Evolutionary conservation across 2,888 invertebrate genomes (phyloP).

Genomic region (Cantharis nigra): DNA sequence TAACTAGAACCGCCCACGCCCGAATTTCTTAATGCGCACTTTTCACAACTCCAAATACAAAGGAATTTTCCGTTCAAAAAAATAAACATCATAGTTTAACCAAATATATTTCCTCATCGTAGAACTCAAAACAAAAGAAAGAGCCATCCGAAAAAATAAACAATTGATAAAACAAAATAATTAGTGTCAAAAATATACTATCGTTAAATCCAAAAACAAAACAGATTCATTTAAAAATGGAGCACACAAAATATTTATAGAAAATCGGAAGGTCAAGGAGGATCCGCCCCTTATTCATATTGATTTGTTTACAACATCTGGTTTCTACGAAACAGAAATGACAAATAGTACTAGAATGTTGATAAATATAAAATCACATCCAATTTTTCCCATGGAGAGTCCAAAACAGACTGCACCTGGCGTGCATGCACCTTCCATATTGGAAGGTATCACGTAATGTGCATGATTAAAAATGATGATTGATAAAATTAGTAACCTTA

Average conservation of each 20-base stretch:
- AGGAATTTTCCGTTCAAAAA: slow-evolving; percentile 3
- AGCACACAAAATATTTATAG: neutral
- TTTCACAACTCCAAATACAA: slow-evolving; percentile 11
- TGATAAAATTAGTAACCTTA: neutral
- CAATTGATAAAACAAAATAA: neutral
- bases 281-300: slow-evolving; percentile 14
- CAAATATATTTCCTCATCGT: neutral
- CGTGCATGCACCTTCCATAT: neutral
- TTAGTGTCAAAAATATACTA: neutral
- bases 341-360: neutral
- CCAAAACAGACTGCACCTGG: neutral
- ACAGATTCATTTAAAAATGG: neutral
- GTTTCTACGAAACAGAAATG: neutral
- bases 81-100: neutral
- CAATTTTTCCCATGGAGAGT: neutral
- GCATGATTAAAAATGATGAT: neutral
- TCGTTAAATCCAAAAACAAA: neutral
- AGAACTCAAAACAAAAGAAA: neutral
- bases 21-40: slow-evolving; percentile 28
- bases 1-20: slow-evolving; percentile 33
- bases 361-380: neutral
- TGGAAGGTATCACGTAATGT: neutral
- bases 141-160: too few relatives aligned
- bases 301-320: slow-evolving; percentile 12
- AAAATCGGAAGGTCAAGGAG: slow-evolving; percentile 2